A percentile compares a stretch with the other conserved stretches of the same genome.
Conservation (phyloP, 1,140 invertebrate species). For the Subanguina moxae region DNA sequence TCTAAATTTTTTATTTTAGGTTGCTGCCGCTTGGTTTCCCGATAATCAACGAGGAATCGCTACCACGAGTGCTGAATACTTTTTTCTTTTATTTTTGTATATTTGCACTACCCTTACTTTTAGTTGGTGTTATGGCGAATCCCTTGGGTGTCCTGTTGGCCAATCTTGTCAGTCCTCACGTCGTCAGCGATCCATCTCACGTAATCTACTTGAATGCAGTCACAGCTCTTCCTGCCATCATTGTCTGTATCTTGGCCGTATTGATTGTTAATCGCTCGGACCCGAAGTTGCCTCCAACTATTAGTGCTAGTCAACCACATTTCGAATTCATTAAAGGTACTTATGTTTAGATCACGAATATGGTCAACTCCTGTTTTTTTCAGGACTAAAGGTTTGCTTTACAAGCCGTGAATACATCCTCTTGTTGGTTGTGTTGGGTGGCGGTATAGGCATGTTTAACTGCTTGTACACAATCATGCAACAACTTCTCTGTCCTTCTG, state of each 20-base stretch:
- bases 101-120: too few species aligned
- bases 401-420: slow-evolving; percentile 51
- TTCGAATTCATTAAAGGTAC: slow-evolving; percentile 52
- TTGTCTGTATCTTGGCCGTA: slow-evolving; percentile 45
- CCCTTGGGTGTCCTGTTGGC: slow-evolving; percentile 56
- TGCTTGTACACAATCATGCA: slow-evolving; percentile 58
- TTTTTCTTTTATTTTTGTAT: neutral
- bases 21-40: slow-evolving; percentile 58
- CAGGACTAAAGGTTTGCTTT: slow-evolving; percentile 52
- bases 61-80: slow-evolving; percentile 48
- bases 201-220: slow-evolving; percentile 51
- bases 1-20: slow-evolving; percentile 18
- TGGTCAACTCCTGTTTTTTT: slow-evolving; percentile 13
- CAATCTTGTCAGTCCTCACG: slow-evolving; percentile 48
- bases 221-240: slow-evolving; percentile 44
- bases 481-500: slow-evolving; percentile 53
- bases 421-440: slow-evolving; percentile 54
- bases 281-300: slow-evolving; percentile 54
- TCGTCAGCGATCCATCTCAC: slow-evolving; percentile 45
- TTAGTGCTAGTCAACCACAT: slow-evolving; percentile 45
- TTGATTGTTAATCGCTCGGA: slow-evolving; percentile 53
- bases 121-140: slow-evolving; percentile 51
- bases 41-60: slow-evolving; percentile 55
- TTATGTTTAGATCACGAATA: slow-evolving; percentile 9
- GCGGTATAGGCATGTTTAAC: slow-evolving; percentile 59